A percentile compares a stretch with the other conserved stretches of the same genome.
Conservation (phyloP, 2,113 vertebrate species). For the Hiodon tergisus region DNA sequence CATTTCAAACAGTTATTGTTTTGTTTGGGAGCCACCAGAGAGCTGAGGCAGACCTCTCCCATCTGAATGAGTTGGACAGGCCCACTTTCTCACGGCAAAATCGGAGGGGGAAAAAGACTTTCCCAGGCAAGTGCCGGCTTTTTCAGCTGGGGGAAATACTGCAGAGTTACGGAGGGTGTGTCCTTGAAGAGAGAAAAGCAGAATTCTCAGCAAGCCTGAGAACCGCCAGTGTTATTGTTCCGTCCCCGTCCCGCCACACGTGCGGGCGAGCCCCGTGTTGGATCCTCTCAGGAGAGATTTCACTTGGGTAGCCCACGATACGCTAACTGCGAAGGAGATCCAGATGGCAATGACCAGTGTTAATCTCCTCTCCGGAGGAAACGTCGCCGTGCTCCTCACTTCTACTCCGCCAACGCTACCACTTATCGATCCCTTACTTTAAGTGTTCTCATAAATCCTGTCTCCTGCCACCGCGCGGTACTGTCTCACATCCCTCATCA, state of each 20-base stretch:
- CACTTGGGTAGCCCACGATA: too few relatives aligned
- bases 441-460: conserved; percentile 62
- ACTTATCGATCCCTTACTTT: conserved; percentile 57
- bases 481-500: background rate
- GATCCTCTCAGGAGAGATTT: background rate
- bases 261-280: conserved; percentile 13
- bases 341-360: background rate
- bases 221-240: conserved; percentile 17
- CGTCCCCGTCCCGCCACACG: conserved; percentile 10
- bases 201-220: conserved; percentile 16
- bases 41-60: conserved; percentile 25
- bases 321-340: background rate
- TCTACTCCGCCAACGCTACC: conserved; percentile 49
- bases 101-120: conserved; percentile 39
- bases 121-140: conserved; percentile 50
- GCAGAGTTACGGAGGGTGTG: background rate
- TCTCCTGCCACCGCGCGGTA: background rate
- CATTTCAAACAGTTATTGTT: conserved; percentile 53
- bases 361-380: conserved; percentile 25
- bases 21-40: conserved; percentile 36
- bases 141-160: conserved; percentile 37
- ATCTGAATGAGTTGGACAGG: conserved; percentile 53
- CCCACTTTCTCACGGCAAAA: conserved; percentile 44
- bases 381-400: conserved; percentile 31
- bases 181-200: background rate